Evolutionary conservation across 2,888 invertebrate species (phyloP).

Genomic region (Macropis europaea): DNA sequence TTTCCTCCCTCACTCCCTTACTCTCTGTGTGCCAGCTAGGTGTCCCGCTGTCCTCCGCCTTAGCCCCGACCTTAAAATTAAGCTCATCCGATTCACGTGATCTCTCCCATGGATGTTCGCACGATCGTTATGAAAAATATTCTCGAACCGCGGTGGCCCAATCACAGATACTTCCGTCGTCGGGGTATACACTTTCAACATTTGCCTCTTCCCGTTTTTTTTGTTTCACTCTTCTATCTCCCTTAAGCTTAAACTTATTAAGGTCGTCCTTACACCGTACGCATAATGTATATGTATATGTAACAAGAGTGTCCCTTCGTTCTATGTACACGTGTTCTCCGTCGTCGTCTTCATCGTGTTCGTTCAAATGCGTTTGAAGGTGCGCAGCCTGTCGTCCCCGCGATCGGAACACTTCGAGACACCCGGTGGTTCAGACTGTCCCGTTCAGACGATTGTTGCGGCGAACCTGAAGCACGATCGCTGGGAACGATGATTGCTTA

Average conservation of each 20-base stretch:
- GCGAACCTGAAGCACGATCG: slow-evolving; percentile 1
- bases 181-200: slow-evolving; percentile 65
- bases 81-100: slow-evolving; percentile 44
- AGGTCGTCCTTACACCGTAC: slow-evolving; percentile 63
- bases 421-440: no score
- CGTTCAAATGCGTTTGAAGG: background rate
- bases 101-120: slow-evolving; percentile 33
- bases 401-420: no score
- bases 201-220: background rate
- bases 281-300: slow-evolving; percentile 49
- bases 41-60: background rate
- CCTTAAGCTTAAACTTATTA: slow-evolving; percentile 65
- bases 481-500: slow-evolving; percentile 13
- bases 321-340: slow-evolving; percentile 42
- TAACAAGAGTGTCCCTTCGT: slow-evolving; percentile 49
- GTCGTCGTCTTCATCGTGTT: background rate
- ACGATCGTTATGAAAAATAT: slow-evolving; percentile 63
- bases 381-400: background rate
- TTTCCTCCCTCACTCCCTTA: slow-evolving; percentile 25
- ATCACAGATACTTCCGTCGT: slow-evolving; percentile 63
- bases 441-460: background rate
- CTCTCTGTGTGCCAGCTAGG: background rate
- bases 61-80: slow-evolving; percentile 36
- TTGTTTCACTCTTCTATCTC: slow-evolving; percentile 13
- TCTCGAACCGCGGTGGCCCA: slow-evolving; percentile 54